Percentiles rank a stretch among this genome's conserved stretches.
phyloP scores from a whole-genome alignment of 2,113 vertebrate species.

The Bubo blakistoni region DNA sequence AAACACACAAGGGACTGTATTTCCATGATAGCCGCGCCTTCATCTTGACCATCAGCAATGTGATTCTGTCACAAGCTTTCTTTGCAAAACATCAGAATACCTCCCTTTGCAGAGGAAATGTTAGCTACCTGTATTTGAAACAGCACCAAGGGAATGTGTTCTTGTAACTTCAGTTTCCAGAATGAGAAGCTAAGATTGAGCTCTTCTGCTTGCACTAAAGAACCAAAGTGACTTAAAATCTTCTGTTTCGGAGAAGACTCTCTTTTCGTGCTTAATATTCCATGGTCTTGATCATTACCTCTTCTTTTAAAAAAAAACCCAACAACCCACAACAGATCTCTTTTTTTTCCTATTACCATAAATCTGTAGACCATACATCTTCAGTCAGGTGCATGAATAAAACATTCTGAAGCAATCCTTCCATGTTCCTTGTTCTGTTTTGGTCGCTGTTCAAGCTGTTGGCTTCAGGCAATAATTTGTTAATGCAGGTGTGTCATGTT shows the following conservation, averaged over 20 bases:
- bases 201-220: background rate
- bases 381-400: conserved; percentile 21
- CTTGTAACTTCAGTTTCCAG: background rate
- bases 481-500: background rate
- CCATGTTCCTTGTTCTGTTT: background rate
- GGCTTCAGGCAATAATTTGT: conserved; percentile 27
- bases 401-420: conserved; percentile 15
- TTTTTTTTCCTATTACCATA: background rate
- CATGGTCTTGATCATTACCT: background rate
- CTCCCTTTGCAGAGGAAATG: background rate
- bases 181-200: background rate
- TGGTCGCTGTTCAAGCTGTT: background rate
- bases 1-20: background rate
- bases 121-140: background rate
- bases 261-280: background rate
- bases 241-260: background rate
- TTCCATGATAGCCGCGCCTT: background rate
- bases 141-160: background rate
- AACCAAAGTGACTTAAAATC: background rate
- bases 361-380: background rate
- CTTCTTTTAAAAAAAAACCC: background rate
- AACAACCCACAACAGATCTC: background rate
- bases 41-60: background rate
- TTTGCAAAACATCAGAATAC: background rate
- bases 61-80: background rate